These are phyloP conservation scores for Leucoptera coffeella DNA, from an alignment of 2,888 invertebrate species.

Conservation along the genomic window DNA sequence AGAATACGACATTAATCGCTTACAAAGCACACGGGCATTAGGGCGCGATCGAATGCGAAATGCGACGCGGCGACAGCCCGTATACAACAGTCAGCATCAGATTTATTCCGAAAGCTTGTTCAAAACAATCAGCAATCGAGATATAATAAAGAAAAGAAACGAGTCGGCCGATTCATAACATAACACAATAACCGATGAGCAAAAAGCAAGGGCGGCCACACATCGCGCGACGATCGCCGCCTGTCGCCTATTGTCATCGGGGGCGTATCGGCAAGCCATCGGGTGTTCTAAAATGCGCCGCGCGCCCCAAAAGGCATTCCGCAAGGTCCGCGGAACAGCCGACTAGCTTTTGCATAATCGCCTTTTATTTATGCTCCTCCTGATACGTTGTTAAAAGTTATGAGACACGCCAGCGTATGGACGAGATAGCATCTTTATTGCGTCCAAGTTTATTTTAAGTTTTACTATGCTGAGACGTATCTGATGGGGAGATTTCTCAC, in stretches of 20 bases:
- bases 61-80: too few relatives aligned
- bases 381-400: too few relatives aligned
- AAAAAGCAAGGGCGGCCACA: conserved; percentile 38
- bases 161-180: conserved; percentile 32
- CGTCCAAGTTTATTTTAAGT: too few relatives aligned
- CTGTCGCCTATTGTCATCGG: conserved; percentile 30
- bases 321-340: too few relatives aligned
- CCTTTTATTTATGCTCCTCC: too few relatives aligned
- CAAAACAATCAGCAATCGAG: too few relatives aligned
- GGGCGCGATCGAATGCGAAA: too few relatives aligned
- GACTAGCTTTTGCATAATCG: too few relatives aligned
- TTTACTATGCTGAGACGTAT: too few relatives aligned
- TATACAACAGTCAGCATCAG: too few relatives aligned
- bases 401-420: not conserved
- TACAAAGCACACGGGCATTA: not conserved
- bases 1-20: conserved; percentile 5
- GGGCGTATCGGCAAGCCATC: conserved; percentile 19
- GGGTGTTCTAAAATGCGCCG: not conserved
- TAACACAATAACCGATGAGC: conserved; percentile 44
- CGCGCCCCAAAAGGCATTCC: conserved; percentile 9
- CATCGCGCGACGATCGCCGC: conserved; percentile 16
- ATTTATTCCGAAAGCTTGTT: too few relatives aligned
- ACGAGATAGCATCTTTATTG: not conserved
- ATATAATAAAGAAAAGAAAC: conserved; percentile 23
- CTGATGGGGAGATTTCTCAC: too few relatives aligned